These are phyloP conservation scores for Mayetiola destructor DNA, from an alignment of 2,888 invertebrate genomes.

Conservation along the genomic window DNA sequence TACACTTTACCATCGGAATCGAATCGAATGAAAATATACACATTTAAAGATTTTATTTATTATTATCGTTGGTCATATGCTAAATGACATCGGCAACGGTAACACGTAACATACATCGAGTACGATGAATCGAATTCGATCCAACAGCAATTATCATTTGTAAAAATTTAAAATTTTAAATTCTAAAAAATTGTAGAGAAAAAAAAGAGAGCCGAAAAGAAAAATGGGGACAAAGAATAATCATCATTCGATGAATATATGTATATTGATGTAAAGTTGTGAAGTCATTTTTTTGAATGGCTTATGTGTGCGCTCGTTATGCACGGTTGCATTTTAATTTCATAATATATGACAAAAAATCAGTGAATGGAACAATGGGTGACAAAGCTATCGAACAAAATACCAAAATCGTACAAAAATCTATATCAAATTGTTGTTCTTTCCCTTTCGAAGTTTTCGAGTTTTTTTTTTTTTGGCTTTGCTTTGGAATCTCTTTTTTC, in stretches of 20 bases:
- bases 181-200: conserved; percentile 10
- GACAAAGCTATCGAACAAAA: conserved; percentile 6
- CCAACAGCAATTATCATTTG: conserved; percentile 8
- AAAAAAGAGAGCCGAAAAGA: too few relatives aligned
- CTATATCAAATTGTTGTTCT: conserved; percentile 2
- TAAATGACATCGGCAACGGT: too few relatives aligned
- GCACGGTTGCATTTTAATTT: conserved; percentile 9
- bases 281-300: neutral
- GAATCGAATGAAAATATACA: neutral
- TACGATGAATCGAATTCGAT: neutral
- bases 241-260: too few relatives aligned
- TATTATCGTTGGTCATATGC: neutral
- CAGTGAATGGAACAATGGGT: conserved; percentile 3
- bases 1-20: neutral
- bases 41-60: too few relatives aligned
- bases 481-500: neutral
- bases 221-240: too few relatives aligned
- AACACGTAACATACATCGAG: neutral
- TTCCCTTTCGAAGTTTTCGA: too few relatives aligned
- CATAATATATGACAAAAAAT: conserved; percentile 11
- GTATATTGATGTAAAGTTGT: too few relatives aligned
- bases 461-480: too few relatives aligned
- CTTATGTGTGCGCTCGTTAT: neutral
- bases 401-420: neutral
- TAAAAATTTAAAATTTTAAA: conserved; percentile 1